Conservation (phyloP, 1,140 invertebrate species). For the Halictus rubicundus region DNA sequence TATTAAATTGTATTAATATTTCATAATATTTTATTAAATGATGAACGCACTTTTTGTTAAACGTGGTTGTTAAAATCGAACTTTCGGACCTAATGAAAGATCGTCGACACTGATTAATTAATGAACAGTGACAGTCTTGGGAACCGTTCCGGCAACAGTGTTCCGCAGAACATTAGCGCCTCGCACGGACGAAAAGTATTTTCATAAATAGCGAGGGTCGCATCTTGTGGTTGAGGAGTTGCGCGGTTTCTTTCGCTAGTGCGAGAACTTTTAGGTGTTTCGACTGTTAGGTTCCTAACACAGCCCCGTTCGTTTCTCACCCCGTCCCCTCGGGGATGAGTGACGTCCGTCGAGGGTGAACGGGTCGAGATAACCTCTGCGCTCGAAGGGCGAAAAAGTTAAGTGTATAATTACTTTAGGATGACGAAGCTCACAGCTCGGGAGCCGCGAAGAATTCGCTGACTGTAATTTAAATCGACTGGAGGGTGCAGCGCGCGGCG, state of each 20-base stretch:
- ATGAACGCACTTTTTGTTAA: too few species aligned
- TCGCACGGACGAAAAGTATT: not conserved
- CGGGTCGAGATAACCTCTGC: constrained; percentile 71
- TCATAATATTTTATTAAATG: too few species aligned
- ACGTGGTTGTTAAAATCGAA: too few species aligned
- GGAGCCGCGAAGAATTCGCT: constrained; percentile 64
- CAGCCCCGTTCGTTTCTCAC: not conserved
- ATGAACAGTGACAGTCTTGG: too few species aligned
- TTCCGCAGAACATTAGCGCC: too few species aligned
- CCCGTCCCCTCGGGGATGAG: constrained; percentile 49
- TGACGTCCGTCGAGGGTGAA: constrained; percentile 58
- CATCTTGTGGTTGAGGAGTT: constrained; percentile 1
- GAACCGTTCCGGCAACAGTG: too few species aligned
- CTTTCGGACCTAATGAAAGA: too few species aligned
- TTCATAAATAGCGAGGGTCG: constrained; percentile 37
- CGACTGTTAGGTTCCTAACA: constrained; percentile 64
- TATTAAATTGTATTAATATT: too few species aligned
- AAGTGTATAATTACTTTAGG: constrained; percentile 76
- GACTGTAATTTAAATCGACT: constrained; percentile 61
- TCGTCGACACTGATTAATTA: too few species aligned
- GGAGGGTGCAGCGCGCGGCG: not conserved
- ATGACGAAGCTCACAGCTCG: constrained; percentile 71
- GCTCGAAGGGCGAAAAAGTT: constrained; percentile 72
- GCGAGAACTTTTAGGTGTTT: constrained; percentile 69
- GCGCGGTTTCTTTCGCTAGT: not conserved